Conservation (phyloP, 2,888 invertebrate species). For the Lymantria dispar region DNA sequence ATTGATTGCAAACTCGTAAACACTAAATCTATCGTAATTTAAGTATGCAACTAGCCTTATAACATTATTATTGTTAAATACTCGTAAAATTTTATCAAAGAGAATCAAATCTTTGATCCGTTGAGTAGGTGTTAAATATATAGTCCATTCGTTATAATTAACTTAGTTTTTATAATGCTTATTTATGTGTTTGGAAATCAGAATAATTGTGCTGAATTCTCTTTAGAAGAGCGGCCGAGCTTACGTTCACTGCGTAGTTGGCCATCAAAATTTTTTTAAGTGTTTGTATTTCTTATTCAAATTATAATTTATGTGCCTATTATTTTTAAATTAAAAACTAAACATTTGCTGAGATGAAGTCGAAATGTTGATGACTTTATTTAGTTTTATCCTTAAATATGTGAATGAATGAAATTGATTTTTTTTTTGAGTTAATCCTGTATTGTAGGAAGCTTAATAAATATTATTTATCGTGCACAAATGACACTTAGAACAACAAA, state of each 20-base stretch:
- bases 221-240: conserved; percentile 2
- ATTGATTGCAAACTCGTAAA: background rate
- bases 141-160: conserved; percentile 29
- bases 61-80: conserved; percentile 28
- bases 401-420: background rate
- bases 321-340: conserved; percentile 4
- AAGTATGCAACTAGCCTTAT: conserved; percentile 9
- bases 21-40: background rate
- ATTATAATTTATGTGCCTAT: conserved; percentile 8
- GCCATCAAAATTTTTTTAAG: conserved; percentile 5
- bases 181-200: conserved; percentile 14
- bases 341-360: background rate
- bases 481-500: too few species aligned
- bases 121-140: conserved; percentile 31
- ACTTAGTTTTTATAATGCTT: conserved; percentile 19
- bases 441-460: too few species aligned
- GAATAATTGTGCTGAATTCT: conserved; percentile 9
- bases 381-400: background rate
- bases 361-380: background rate
- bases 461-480: too few species aligned
- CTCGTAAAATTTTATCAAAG: conserved; percentile 34
- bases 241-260: conserved; percentile 1
- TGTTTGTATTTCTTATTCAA: conserved; percentile 7
- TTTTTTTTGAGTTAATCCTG: too few species aligned
- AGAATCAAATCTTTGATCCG: conserved; percentile 33